Conservation (phyloP, 2,888 invertebrate species). For the Lissocephala sabroskyi region DNA sequence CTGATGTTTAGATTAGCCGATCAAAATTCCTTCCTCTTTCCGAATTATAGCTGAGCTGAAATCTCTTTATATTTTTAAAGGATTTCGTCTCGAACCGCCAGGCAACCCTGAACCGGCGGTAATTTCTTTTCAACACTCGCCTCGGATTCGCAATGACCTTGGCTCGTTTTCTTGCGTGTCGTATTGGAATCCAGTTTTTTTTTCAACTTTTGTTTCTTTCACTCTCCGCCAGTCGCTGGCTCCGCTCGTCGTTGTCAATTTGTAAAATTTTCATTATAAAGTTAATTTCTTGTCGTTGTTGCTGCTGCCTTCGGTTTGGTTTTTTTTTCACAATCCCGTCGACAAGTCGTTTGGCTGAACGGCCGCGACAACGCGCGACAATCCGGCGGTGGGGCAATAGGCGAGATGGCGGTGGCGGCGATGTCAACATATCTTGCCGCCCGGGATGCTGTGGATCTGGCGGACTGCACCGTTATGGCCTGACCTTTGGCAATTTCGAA, state of each 20-base stretch:
- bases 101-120: no score
- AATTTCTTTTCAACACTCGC: conserved; percentile 45
- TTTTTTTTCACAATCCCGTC: not conserved
- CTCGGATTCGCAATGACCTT: conserved; percentile 53
- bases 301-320: no score
- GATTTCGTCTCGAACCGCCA: no score
- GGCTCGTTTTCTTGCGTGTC: conserved; percentile 65
- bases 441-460: conserved; percentile 10
- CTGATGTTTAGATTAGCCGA: no score
- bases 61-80: no score
- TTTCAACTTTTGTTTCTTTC: conserved; percentile 38
- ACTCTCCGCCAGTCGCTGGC: conserved; percentile 26
- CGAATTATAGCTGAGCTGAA: no score
- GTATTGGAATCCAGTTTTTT: conserved; percentile 57
- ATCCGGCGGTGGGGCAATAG: conserved; percentile 18
- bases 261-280: conserved; percentile 54
- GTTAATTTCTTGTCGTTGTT: conserved; percentile 49
- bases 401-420: conserved; percentile 18
- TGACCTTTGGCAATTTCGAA: conserved; percentile 61
- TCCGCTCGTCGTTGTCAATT: conserved; percentile 33
- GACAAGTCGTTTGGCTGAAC: conserved; percentile 45
- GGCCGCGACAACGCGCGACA: no score
- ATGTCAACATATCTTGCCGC: conserved; percentile 35
- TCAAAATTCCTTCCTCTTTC: no score
- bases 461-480: conserved; percentile 33